Base-by-base conservation (phyloP, 2,113 vertebrate genomes). In the Semnornis frantzii region DNA sequence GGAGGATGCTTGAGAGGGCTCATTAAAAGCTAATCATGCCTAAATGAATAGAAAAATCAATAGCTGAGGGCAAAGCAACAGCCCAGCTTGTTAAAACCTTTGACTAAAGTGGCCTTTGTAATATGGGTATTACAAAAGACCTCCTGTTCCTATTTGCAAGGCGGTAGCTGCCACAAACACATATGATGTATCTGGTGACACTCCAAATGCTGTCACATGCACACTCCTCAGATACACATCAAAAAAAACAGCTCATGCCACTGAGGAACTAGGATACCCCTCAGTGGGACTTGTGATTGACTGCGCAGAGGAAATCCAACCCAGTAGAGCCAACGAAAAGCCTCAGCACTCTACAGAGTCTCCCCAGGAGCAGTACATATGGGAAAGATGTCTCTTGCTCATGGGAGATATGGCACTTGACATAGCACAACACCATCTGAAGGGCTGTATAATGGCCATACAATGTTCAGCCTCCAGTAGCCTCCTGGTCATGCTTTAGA, bases 51-150 rank as follows among this genome's bases (percentile, higher is more conserved):
- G 94, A 70, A 91, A 81, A 72, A 52, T 87, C 76, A 86, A 75
- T 87, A 95, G 66, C 75, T 46, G 72, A 72, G 89, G 91, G 80
- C 65, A 93, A 68, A 89, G 59, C 6, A 4, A 37, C 71, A 75
- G 50, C 72, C 39, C 25, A 72, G 39, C 52, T 87, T 23, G 3
- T 76, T 48, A 66, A 33, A 87, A 20, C 21, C 39, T 58, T 50
- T 1, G 2, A 55, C 5, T 62, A 46, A n/a, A 76, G 18, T 4
- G 28, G 46, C 52, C 55, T 92, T 93, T 88, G 76, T 86, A 57
- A 55, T 42, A n/a, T 0, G 9, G 63, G 15, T 87, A 42, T 76
- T 93, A 65, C 83, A 94, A 86, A 93, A 95, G 73, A 52, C 20
- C 59, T 76, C 25, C 19, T 34, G 63, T 80, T 84, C 73, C 58